Percentiles rank a stretch among this genome's conserved stretches.
Conservation (phyloP, 2,113 vertebrate genomes). For the Promerops cafer region DNA sequence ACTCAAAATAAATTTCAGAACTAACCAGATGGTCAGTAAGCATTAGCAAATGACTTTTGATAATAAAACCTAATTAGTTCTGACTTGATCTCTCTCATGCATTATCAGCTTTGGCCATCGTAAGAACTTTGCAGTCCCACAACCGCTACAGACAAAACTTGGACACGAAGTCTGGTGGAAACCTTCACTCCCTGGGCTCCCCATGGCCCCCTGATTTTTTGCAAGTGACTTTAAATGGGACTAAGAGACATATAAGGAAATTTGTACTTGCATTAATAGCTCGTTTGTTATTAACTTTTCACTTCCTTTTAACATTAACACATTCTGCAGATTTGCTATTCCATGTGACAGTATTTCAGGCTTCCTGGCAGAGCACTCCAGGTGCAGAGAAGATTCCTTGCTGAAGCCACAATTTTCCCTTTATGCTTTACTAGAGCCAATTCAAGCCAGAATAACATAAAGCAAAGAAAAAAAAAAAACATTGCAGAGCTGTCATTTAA, state of each 20-base stretch:
- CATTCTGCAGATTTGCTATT: not conserved
- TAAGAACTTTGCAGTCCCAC: not conserved
- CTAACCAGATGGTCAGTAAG: not conserved
- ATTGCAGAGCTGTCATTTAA: slow-evolving; percentile 52
- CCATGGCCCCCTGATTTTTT: not conserved
- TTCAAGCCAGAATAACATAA: not conserved
- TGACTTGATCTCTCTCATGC: not conserved
- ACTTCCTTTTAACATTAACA: not conserved
- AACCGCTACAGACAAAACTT: not conserved
- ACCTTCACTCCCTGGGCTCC: not conserved
- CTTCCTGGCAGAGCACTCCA: not conserved
- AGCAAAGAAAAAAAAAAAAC: slow-evolving; percentile 51
- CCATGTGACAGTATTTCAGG: not conserved
- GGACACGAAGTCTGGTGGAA: not conserved
- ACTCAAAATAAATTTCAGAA: not conserved
- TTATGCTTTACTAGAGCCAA: not conserved
- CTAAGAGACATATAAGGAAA: not conserved
- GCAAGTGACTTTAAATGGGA: not conserved
- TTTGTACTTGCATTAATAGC: not conserved
- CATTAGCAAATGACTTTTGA: not conserved
- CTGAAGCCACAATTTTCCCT: not conserved
- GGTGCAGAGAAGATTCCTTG: not conserved
- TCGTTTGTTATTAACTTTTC: not conserved
- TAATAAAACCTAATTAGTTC: slow-evolving; percentile 18
- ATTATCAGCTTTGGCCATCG: not conserved